These are phyloP conservation scores for Ginglymostoma cirratum DNA, from an alignment of 2,113 vertebrate genomes.

Conservation along the genomic window DNA sequence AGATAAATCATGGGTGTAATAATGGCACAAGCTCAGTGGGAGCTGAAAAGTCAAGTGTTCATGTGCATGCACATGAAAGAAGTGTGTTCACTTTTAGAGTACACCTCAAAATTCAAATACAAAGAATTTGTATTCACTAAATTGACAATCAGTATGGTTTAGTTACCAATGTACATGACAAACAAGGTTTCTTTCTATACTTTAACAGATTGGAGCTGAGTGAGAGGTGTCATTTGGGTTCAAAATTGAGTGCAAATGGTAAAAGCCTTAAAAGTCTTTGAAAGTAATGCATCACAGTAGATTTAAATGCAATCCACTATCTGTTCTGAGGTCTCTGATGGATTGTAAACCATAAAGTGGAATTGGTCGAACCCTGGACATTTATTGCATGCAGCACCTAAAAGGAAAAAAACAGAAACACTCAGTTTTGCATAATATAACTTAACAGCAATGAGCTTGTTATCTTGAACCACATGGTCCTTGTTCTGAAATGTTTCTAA, in stretches of 20 bases:
- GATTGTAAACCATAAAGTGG: conserved; percentile 73
- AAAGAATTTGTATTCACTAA: not conserved
- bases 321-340: conserved; percentile 54
- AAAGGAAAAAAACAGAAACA: not conserved
- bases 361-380: conserved; percentile 67
- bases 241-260: not conserved
- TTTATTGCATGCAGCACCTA: conserved; percentile 92
- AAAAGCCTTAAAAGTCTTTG: not conserved
- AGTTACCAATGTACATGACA: not conserved
- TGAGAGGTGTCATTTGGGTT: not conserved
- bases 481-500: not conserved
- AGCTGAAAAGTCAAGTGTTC: not conserved
- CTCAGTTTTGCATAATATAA: not conserved
- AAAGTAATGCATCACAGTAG: conserved; percentile 21
- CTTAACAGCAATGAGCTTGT: not conserved
- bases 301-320: conserved; percentile 74
- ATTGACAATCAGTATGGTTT: not conserved
- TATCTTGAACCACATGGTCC: not conserved
- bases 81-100: not conserved
- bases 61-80: not conserved
- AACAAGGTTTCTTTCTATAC: not conserved
- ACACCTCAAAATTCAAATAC: not conserved
- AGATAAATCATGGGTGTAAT: not conserved
- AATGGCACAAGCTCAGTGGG: not conserved
- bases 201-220: not conserved